Evolutionary conservation across 2,888 invertebrate species (phyloP).

Genomic region (Theretra japonica): DNA sequence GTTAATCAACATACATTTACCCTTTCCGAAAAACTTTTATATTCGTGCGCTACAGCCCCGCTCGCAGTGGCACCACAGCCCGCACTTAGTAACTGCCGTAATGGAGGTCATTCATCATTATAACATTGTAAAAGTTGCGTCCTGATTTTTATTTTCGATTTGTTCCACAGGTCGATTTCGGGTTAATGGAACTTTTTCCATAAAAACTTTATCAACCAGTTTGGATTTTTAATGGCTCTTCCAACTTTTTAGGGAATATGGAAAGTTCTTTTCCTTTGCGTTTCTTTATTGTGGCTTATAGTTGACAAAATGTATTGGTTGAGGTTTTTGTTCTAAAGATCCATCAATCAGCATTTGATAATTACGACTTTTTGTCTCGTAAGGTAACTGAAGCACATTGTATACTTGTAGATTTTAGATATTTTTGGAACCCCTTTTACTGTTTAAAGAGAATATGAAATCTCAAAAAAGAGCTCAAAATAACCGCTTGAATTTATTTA

Average conservation of each 20-base stretch:
- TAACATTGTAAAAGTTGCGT: conserved; percentile 47
- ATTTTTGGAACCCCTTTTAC: neutral
- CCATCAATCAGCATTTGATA: neutral
- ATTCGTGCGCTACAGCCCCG: neutral
- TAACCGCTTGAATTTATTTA: too few relatives aligned
- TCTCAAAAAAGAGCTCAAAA: too few relatives aligned
- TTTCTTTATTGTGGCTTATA: neutral
- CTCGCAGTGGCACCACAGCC: conserved; percentile 26
- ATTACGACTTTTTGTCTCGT: neutral
- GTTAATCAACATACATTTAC: too few relatives aligned
- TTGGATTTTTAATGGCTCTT: conserved; percentile 35
- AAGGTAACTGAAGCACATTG: too few relatives aligned
- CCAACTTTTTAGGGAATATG: conserved; percentile 32
- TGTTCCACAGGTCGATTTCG: conserved; percentile 38
- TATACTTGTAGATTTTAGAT: too few relatives aligned
- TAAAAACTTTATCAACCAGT: conserved; percentile 30
- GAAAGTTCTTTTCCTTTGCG: conserved; percentile 30
- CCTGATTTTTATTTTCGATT: conserved; percentile 43
- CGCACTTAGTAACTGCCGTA: conserved; percentile 18
- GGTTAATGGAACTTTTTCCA: conserved; percentile 40
- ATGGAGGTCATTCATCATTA: conserved; percentile 55
- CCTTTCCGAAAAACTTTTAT: too few relatives aligned
- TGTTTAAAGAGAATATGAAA: too few relatives aligned
- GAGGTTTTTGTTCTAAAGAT: neutral
- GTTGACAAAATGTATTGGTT: neutral